phyloP scores from a whole-genome alignment of 2,888 invertebrate genomes.

The Aphidius colemani region DNA sequence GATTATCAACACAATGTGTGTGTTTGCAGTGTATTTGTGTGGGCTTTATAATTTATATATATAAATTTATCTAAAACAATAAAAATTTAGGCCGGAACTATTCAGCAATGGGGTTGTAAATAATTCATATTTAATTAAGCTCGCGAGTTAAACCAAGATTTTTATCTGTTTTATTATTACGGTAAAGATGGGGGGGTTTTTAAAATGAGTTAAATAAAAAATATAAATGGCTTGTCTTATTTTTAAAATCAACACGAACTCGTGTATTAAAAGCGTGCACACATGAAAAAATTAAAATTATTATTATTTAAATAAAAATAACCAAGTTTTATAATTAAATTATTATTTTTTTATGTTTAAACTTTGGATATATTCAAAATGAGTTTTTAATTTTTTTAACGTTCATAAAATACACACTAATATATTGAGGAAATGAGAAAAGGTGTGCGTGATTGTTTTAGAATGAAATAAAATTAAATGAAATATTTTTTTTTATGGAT shows the following conservation, averaged over 20 bases:
- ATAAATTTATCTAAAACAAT: not conserved
- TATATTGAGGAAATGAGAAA: not conserved
- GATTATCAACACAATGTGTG: conserved; percentile 16
- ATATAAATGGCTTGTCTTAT: too few species aligned
- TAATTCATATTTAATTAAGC: conserved; percentile 27
- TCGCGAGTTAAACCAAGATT: not conserved
- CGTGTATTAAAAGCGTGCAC: too few species aligned
- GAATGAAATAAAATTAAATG: conserved; percentile 7
- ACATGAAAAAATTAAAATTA: not conserved
- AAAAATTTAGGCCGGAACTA: conserved; percentile 24
- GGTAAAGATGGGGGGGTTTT: too few species aligned
- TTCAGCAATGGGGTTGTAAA: conserved; percentile 15
- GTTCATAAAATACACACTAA: not conserved
- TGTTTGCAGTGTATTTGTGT: too few species aligned
- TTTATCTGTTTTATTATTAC: too few species aligned
- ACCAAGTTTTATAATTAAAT: not conserved
- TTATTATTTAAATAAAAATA: not conserved
- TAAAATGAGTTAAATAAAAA: not conserved
- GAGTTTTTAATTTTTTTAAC: not conserved
- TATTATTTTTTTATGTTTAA: not conserved
- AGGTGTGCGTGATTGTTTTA: conserved; percentile 1
- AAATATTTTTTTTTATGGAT: not conserved
- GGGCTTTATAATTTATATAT: too few species aligned
- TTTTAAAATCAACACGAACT: conserved; percentile 6
- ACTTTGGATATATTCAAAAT: conserved; percentile 1